phyloP scores from a whole-genome alignment of 2,113 vertebrate species.

The Pterophyllum scalare region DNA sequence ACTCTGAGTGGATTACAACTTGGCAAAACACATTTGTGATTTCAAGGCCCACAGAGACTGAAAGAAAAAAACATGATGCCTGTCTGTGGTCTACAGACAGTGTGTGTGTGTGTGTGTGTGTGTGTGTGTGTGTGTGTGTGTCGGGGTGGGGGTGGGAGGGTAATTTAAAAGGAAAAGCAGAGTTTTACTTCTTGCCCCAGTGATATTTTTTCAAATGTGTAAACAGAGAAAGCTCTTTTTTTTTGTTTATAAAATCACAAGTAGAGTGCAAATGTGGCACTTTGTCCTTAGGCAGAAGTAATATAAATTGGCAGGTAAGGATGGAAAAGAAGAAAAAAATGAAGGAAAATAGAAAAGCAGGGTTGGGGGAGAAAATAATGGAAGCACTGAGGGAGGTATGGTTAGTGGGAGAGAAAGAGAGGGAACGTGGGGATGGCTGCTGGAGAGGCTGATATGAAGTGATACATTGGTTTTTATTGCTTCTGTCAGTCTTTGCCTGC shows the following conservation, averaged over 20 bases:
- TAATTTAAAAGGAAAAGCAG: neutral
- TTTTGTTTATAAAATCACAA: conserved; percentile 23
- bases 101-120: too few species aligned
- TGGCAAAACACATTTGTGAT: conserved; percentile 34
- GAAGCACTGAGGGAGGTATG: conserved; percentile 24
- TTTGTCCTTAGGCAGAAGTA: conserved; percentile 7
- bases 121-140: neutral
- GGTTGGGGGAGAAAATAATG: neutral
- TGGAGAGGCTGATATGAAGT: conserved; percentile 57
- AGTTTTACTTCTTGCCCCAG: neutral
- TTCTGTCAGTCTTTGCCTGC: conserved; percentile 65
- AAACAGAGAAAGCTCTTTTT: neutral
- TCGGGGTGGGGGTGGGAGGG: neutral
- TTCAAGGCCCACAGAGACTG: conserved; percentile 16
- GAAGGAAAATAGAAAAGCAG: neutral
- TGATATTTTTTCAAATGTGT: conserved; percentile 5
- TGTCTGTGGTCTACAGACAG: conserved; percentile 16
- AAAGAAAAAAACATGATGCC: neutral
- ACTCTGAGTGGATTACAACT: conserved; percentile 21
- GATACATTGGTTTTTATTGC: conserved; percentile 70
- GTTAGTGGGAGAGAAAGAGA: neutral
- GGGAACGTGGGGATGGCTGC: conserved; percentile 17
- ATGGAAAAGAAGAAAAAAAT: conserved; percentile 22
- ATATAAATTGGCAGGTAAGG: conserved; percentile 26
- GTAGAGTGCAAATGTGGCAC: conserved; percentile 1